Evolutionary conservation across 2,797 vertebrate species (phyloP).

Genomic region (Notamacropus eugenii): DNA sequence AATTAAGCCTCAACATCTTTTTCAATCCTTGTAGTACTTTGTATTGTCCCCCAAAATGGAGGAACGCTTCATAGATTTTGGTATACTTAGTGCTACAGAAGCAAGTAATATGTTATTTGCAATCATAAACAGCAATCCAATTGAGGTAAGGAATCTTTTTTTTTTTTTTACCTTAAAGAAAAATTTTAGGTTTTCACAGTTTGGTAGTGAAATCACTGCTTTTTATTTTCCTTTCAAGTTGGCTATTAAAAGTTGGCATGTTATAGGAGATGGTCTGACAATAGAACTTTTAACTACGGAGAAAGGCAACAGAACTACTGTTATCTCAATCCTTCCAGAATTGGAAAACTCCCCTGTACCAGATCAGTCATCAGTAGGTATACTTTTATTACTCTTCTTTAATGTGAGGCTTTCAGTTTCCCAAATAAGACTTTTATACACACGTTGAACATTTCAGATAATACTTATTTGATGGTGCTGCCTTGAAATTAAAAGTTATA

Average conservation of each 20-base stretch:
- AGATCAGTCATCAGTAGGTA: slow-evolving; percentile 92
- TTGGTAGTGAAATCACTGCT: slow-evolving; percentile 61
- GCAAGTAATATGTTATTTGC: slow-evolving; percentile 93
- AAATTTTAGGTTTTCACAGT: slow-evolving; percentile 44
- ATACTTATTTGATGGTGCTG: not conserved
- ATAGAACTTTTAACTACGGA: slow-evolving; percentile 94
- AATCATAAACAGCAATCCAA: slow-evolving; percentile 97
- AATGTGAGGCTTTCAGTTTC: slow-evolving; percentile 35
- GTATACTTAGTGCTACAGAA: slow-evolving; percentile 95
- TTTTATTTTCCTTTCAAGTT: slow-evolving; percentile 86
- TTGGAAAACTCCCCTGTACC: slow-evolving; percentile 91
- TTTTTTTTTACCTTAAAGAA: slow-evolving; percentile 53
- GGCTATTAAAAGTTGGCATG: slow-evolving; percentile 96
- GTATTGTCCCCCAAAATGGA: slow-evolving; percentile 92
- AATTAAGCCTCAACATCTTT: slow-evolving; percentile 17
- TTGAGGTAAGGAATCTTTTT: slow-evolving; percentile 90
- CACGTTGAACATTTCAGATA: not conserved
- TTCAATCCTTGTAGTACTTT: slow-evolving; percentile 89
- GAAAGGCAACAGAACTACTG: slow-evolving; percentile 92
- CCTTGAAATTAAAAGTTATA: slow-evolving; percentile 29
- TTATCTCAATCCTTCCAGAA: slow-evolving; percentile 89
- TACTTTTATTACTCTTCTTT: slow-evolving; percentile 50
- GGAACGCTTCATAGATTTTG: slow-evolving; percentile 95
- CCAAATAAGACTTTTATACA: not conserved
- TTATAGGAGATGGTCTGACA: slow-evolving; percentile 95